Evolutionary conservation across 1,140 invertebrate species (phyloP).

Genomic region (Ruditapes philippinarum): DNA sequence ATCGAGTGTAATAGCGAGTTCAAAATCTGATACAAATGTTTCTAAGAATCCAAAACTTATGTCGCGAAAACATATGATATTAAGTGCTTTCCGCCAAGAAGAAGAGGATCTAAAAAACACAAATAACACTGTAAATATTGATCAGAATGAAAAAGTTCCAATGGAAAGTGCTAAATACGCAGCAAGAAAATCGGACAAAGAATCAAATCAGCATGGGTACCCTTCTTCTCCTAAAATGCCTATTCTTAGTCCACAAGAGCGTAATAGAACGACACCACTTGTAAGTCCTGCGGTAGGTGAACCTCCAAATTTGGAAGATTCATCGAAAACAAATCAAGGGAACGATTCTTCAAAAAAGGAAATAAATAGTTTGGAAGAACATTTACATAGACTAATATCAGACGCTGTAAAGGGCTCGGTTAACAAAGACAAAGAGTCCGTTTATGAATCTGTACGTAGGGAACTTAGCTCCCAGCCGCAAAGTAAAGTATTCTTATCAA

Average conservation of each 20-base stretch:
- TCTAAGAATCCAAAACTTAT: constrained; percentile 53
- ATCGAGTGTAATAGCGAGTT: background rate
- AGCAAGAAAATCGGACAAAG: constrained; percentile 8
- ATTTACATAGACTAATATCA: constrained; percentile 61
- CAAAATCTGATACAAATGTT: background rate
- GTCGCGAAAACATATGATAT: constrained; percentile 70
- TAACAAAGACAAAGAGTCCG: constrained; percentile 42
- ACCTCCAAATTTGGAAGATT: constrained; percentile 63
- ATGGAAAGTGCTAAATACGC: constrained; percentile 53
- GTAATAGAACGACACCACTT: constrained; percentile 49
- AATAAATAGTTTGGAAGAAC: constrained; percentile 55
- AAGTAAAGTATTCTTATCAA: constrained; percentile 46
- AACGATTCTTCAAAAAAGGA: constrained; percentile 41
- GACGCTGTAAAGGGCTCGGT: constrained; percentile 53
- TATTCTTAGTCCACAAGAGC: constrained; percentile 71
- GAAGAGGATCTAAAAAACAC: constrained; percentile 67
- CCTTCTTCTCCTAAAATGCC: constrained; percentile 71
- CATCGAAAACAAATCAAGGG: background rate
- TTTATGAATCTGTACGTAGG: constrained; percentile 40
- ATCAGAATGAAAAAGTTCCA: constrained; percentile 57
- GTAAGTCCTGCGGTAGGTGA: constrained; percentile 56
- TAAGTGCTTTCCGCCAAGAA: constrained; percentile 67
- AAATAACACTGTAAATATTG: constrained; percentile 50
- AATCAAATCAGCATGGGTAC: constrained; percentile 18
- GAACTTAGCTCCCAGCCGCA: constrained; percentile 54